phyloP scores from a whole-genome alignment of 2,888 invertebrate genomes.

The Cryptus viduatorius region DNA sequence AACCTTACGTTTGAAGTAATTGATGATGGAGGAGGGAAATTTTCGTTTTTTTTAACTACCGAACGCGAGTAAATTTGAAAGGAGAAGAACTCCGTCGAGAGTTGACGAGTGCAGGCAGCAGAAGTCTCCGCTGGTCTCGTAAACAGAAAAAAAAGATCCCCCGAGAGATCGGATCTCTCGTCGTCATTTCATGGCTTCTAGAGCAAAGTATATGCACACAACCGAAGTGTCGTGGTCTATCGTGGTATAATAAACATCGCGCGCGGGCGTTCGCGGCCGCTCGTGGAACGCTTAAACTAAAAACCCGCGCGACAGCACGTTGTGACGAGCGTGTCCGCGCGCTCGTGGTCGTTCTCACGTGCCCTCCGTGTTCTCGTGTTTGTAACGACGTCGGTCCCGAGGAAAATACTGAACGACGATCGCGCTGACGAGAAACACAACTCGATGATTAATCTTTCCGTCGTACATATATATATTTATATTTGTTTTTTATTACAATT shows the following conservation, averaged over 20 bases:
- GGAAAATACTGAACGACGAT: slow-evolving; percentile 29
- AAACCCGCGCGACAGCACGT: slow-evolving; percentile 16
- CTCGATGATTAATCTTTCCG: slow-evolving; percentile 15
- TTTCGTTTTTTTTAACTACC: neutral
- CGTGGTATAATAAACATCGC: slow-evolving; percentile 55
- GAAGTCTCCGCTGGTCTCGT: slow-evolving; percentile 34
- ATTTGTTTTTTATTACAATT: neutral
- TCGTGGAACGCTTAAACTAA: slow-evolving; percentile 29
- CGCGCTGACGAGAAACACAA: neutral
- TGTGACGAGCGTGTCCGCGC: slow-evolving; percentile 48
- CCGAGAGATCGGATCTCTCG: slow-evolving; percentile 75
- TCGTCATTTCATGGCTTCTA: slow-evolving; percentile 65
- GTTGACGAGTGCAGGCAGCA: slow-evolving; percentile 18
- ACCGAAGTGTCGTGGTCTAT: slow-evolving; percentile 45
- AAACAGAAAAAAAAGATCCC: slow-evolving; percentile 42
- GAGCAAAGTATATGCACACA: slow-evolving; percentile 28
- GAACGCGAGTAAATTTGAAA: slow-evolving; percentile 9
- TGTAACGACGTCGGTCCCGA: slow-evolving; percentile 19
- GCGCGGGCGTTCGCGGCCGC: neutral
- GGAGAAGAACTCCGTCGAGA: neutral
- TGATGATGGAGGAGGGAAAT: neutral
- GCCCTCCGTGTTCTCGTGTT: slow-evolving; percentile 3
- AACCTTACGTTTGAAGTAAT: neutral
- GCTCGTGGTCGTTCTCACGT: slow-evolving; percentile 52
- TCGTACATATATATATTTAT: neutral